Evolutionary conservation across 35 echinoderm and acorn worm species (phyloP), one percentile per base, ranked within the genome.

Genomic region (Ophioderma brevispina): DNA sequence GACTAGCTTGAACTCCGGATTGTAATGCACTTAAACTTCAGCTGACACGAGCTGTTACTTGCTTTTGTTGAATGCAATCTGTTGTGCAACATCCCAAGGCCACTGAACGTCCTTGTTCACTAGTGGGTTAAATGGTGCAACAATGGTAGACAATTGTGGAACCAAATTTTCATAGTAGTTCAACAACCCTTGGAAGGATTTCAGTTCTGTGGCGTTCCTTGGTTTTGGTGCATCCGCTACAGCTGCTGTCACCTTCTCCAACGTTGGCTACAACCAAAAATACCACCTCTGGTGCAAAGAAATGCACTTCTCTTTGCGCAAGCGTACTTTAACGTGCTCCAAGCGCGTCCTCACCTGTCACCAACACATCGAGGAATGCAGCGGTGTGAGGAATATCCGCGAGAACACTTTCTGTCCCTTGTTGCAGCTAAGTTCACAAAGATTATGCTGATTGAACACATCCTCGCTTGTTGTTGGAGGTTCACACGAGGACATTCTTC

Each of bases 211-310:
- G 11, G 77, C 38, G 75, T 89, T 82, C 1, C 37, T 31, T 23
- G 94, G 94, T 21, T 14, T 36, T 17, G 81, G 80, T 23, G 86
- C 90, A 17, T 96, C 77, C 50, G 40, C 82, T 14, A 96, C 82
- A n/a, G n/a, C n/a, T 64, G 94, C 87, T 42, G 35, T 87, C n/a
- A 96, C 46, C 35, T 96, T 96, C 40, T 96, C 94, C n/a, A 32
- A 42, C 30, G 80, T 92, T 6, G 90, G 90, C 11, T 64, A 18
- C 17, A 96, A 40, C 4, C 86, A 95, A 43, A 64, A 92, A 92
- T 32, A 56, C 77, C 31, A 93, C 87, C 6, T 80, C 63, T 0
- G 84, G 59, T 33, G 37, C 76, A 3, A 59, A 36, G 40, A 95
- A 92, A 81, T 78, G 52, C 89, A 95, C 46, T 95, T 95, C 25